phyloP scores from a whole-genome alignment of 2,113 vertebrate species.

The Lates calcarifer region DNA sequence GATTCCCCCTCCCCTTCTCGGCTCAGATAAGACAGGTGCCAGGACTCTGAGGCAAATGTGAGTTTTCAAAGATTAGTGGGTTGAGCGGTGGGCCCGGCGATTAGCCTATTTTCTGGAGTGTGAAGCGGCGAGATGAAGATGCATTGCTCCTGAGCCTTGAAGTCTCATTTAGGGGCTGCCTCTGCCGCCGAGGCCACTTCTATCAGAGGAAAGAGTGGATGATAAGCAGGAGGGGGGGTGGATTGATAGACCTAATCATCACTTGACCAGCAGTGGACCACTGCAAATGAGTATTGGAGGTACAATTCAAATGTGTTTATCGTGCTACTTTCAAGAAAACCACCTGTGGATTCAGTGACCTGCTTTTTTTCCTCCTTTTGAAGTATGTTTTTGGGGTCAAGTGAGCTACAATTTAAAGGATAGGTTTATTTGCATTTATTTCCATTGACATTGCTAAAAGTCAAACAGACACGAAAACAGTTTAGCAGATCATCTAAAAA shows the following conservation, averaged over 20 bases:
- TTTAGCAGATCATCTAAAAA: too few species aligned
- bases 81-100: slow-evolving; percentile 6
- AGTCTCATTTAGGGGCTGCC: slow-evolving; percentile 40
- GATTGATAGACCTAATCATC: slow-evolving; percentile 42
- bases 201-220: slow-evolving; percentile 6
- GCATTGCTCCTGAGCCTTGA: slow-evolving; percentile 20
- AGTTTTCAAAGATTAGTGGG: slow-evolving; percentile 45
- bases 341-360: slow-evolving; percentile 1
- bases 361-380: neutral
- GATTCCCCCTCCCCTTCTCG: neutral
- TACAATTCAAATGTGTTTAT: slow-evolving; percentile 15
- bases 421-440: neutral
- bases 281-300: slow-evolving; percentile 21
- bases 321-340: neutral
- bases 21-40: slow-evolving; percentile 37
- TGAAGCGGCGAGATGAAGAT: slow-evolving; percentile 61
- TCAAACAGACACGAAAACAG: neutral
- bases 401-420: neutral
- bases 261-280: slow-evolving; percentile 17
- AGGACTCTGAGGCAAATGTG: slow-evolving; percentile 37
- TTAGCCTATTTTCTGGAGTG: slow-evolving; percentile 58
- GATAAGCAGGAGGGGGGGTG: slow-evolving; percentile 28
- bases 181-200: slow-evolving; percentile 2
- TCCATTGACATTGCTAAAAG: too few species aligned
- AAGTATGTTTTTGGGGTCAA: neutral